Base-by-base conservation (phyloP, 2,113 vertebrate species). In the Emydura subglobosa region DNA sequence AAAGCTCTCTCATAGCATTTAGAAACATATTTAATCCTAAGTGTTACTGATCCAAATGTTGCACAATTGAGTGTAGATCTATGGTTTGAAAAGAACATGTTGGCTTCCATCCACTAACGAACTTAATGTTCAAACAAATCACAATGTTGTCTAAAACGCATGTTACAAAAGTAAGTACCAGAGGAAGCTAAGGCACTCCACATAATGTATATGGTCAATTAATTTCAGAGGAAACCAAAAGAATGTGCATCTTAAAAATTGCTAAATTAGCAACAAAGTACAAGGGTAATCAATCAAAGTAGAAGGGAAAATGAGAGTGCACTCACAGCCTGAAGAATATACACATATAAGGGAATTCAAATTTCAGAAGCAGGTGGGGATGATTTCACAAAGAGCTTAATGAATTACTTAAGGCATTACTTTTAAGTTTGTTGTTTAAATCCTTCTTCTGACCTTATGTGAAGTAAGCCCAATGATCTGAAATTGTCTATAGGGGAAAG, bases 121-220 rank as follows among this genome's bases (percentile, higher is more conserved):
- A 90, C 84, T 91, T 95, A 92, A 96, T 79, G 78, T 94, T 91
- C 55, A 93, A 97, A 96, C 61, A 97, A 97, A 97, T 95, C 91
- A 89, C 59, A 6, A n/a, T 10, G 21, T 87, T 96, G 57, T 93
- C 83, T 94, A 88, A 95, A 97, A 85, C 74, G 49, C 68, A 86
- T 84, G 55, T 82, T 95, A 91, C 22, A 88, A 57, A 93, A 88
- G 79, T 74, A 87, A 95, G 81, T 83, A 85, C 80, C 93, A 97
- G 55, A 88, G 76, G 83, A 97, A 50, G 79, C 92, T 89, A 94
- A 89, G 74, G 53, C 61, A 53, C 85, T 94, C 74, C 80, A 83
- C 79, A 90, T 53, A 97, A 96, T 82, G 47, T 34, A 74, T 83
- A 86, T 0, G 53, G 88, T 92, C 92, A 79, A 96, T 95, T 95